phyloP scores from a whole-genome alignment of 2,797 vertebrate genomes.

The Pseudochirops cupreus region DNA sequence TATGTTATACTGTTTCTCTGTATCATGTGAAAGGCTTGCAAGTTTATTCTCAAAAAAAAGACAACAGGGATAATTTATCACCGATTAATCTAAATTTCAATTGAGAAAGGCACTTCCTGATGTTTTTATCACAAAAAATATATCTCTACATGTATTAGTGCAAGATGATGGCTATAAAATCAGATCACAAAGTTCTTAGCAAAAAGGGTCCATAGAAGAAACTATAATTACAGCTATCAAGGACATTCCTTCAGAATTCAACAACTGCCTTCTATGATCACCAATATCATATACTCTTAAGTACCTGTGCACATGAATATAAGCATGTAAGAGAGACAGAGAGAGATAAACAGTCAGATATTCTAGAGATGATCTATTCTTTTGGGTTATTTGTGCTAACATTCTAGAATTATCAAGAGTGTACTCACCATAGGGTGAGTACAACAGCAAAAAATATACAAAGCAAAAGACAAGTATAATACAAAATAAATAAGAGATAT shows the following conservation, averaged over 20 bases:
- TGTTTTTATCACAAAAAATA: neutral
- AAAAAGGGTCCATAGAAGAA: neutral
- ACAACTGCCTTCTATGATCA: neutral
- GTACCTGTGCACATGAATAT: neutral
- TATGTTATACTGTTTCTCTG: neutral
- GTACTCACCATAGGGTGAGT: neutral
- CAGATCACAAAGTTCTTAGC: neutral
- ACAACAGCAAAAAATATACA: neutral
- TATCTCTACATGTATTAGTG: neutral
- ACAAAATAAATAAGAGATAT: neutral
- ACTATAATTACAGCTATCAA: neutral
- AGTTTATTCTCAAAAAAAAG: neutral
- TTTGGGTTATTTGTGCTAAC: neutral
- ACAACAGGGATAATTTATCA: neutral
- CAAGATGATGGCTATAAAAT: neutral
- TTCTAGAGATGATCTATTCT: neutral
- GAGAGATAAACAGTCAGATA: neutral
- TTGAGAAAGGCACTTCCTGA: neutral
- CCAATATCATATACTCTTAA: neutral
- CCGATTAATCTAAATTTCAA: neutral
- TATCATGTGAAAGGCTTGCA: neutral
- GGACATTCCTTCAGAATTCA: neutral
- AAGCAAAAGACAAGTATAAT: neutral
- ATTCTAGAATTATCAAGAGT: neutral
- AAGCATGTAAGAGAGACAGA: neutral